Evolutionary conservation across 92 coral and sea anemone species (phyloP), one percentile per base, ranked within the genome.

Genomic region (Phymanthus crucifer): DNA sequence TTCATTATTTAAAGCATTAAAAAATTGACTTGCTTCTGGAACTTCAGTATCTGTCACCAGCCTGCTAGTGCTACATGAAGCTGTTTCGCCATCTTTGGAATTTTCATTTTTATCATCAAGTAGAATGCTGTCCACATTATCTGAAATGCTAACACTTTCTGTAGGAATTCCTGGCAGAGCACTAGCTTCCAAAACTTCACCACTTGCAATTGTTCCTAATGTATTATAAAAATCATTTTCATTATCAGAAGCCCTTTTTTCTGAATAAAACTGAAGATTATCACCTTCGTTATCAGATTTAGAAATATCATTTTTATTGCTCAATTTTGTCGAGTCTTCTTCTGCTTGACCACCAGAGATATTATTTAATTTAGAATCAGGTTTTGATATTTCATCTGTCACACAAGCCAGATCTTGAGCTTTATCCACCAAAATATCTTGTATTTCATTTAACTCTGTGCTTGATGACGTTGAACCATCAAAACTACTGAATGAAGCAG

Each of bases 391-490:
- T 27, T 61, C 68, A 2, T 27, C 36, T 61, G 26, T 61, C 6
- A 7, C 27, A 54, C 64, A 19, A 54, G 23, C 64, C 27, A 23
- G 23, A 6, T 61, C 68, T 0, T 2, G 16, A 26, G 68, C 6
- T n/a, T 61, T 21, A 27, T 61, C 68, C 6, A 61, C 35, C 36
- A 61, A 27, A 12, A 27, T 8, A 27, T 61, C 68, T 61, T 61
- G 26, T 1, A 61, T 61, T 27, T 61, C 68, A 61, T 61, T 27
- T 27, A 61, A 11, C 13, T 61, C 68, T n/a, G 32, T 24, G 68
- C 33, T 61, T 24, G 81, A 61, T 21, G 72, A 75, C 21, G 48
- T 32, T 17, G 68, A 61, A 13, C 48, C 81, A 35, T 77, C 48
- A 17, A 33, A 38, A 12, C 33, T 38, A 18, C 26, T 77, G 29